phyloP scores from a whole-genome alignment of 2,888 invertebrate species.

The Phorcus lineatus region DNA sequence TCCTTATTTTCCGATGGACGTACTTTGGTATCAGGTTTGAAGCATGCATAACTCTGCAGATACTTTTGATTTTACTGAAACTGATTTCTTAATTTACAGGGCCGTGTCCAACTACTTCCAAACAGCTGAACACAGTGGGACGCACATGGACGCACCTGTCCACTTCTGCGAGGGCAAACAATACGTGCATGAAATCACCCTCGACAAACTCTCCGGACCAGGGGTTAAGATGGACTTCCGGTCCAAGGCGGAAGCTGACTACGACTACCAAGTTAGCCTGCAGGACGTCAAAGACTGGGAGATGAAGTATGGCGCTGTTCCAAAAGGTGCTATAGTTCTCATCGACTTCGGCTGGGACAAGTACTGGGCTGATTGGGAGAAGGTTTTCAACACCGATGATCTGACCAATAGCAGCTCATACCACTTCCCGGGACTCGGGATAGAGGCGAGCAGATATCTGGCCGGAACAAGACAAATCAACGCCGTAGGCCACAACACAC shows the following conservation, averaged over 20 bases:
- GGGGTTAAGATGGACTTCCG: conserved; percentile 51
- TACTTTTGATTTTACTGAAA: no score
- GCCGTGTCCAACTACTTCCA: conserved; percentile 74
- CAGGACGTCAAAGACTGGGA: conserved; percentile 75
- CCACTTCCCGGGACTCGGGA: conserved; percentile 74
- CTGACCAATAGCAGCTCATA: conserved; percentile 5
- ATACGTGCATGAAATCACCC: conserved; percentile 76
- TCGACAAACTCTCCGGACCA: conserved; percentile 74
- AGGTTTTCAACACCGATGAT: conserved; percentile 29
- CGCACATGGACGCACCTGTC: conserved; percentile 81
- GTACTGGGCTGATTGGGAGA: conserved; percentile 58
- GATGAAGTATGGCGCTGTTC: conserved; percentile 70
- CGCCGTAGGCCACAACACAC: conserved; percentile 81
- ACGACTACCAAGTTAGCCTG: conserved; percentile 55
- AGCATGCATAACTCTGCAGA: no score
- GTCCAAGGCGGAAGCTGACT: conserved; percentile 37
- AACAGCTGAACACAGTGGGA: conserved; percentile 79
- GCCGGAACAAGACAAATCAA: conserved; percentile 75
- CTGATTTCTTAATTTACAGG: conserved; percentile 17
- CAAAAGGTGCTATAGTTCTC: conserved; percentile 74
- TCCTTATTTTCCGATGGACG: no score
- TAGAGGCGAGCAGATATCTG: conserved; percentile 80
- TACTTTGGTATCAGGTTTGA: no score
- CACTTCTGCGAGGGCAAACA: conserved; percentile 76
- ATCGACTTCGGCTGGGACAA: conserved; percentile 72